Conservation (phyloP, 2,888 invertebrate genomes). For the Lycophotia porphyrea region DNA sequence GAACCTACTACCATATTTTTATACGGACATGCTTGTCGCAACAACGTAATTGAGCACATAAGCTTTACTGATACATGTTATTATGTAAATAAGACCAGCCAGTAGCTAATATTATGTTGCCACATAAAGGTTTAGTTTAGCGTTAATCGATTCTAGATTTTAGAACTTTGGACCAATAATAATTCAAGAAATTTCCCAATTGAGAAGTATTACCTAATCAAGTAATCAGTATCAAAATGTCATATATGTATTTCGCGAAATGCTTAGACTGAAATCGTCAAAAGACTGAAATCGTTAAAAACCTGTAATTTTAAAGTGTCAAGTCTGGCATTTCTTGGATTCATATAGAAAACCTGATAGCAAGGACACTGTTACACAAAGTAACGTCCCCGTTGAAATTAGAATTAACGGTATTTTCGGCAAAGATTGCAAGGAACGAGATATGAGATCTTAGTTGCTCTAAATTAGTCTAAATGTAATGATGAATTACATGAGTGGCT, state of each 20-base stretch:
- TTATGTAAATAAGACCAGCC: neutral
- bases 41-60: neutral
- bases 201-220: neutral
- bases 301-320: neutral
- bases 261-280: no score
- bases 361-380: neutral
- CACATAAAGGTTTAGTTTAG: neutral
- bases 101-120: neutral
- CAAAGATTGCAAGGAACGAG: neutral
- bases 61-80: neutral
- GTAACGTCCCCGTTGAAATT: neutral
- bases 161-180: neutral
- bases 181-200: neutral
- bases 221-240: neutral
- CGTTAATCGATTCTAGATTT: neutral
- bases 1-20: neutral
- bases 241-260: neutral
- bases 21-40: neutral
- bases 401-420: neutral
- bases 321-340: neutral
- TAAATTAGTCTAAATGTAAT: no score
- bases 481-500: neutral
- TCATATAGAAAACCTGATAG: neutral
- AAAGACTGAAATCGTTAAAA: neutral
- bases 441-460: neutral